Conservation (phyloP, 2,113 vertebrate genomes). For the Mola mola region DNA sequence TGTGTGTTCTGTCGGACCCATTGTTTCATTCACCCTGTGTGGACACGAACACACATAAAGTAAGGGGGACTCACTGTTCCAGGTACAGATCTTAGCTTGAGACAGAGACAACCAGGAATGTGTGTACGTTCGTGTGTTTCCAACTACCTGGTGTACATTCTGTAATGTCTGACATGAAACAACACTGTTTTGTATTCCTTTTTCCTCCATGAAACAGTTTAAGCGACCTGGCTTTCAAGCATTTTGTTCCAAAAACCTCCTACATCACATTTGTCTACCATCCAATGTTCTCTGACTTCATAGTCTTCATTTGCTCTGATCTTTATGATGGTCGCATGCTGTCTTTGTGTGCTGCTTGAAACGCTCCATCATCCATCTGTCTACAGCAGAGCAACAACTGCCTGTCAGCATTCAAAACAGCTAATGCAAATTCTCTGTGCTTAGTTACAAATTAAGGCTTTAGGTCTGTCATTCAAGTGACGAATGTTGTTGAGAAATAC, state of each 20-base stretch:
- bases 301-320: slow-evolving; percentile 61
- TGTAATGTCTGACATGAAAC: slow-evolving; percentile 52
- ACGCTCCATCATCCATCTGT: slow-evolving; percentile 57
- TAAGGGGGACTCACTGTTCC: too few species aligned
- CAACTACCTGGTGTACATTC: too few species aligned
- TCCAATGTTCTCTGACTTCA: slow-evolving; percentile 45
- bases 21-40: too few species aligned
- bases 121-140: slow-evolving; percentile 24
- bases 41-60: too few species aligned
- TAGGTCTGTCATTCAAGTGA: too few species aligned
- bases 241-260: slow-evolving; percentile 50
- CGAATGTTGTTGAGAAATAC: too few species aligned
- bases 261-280: slow-evolving; percentile 54
- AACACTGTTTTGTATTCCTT: too few species aligned
- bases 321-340: slow-evolving; percentile 39
- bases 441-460: too few species aligned
- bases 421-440: slow-evolving; percentile 11
- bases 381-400: slow-evolving; percentile 10
- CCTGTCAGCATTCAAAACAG: slow-evolving; percentile 36
- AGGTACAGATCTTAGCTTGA: too few species aligned
- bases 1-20: slow-evolving; percentile 22
- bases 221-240: slow-evolving; percentile 56
- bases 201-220: slow-evolving; percentile 45
- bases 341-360: slow-evolving; percentile 38
- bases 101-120: too few species aligned